These are phyloP conservation scores for Sarcophaga variegata DNA, from an alignment of 2,888 invertebrate species.

Conservation along the genomic window DNA sequence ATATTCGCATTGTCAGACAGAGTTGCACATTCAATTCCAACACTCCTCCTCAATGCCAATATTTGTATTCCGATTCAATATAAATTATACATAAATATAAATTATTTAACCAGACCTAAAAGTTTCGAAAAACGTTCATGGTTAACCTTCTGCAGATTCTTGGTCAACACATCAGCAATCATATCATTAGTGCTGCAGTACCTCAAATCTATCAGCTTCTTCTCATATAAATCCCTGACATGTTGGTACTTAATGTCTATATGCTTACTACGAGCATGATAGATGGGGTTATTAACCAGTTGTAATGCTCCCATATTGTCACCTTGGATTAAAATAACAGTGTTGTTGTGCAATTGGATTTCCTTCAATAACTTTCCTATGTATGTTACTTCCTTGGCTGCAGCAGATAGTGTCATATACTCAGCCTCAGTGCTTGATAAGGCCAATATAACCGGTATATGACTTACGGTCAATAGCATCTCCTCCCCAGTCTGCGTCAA, in stretches of 20 bases:
- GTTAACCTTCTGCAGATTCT: conserved; percentile 7
- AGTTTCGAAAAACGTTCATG: conserved; percentile 8
- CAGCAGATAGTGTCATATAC: conserved; percentile 30
- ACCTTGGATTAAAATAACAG: not conserved
- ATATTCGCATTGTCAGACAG: not conserved
- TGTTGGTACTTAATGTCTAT: not conserved
- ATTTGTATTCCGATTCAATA: not conserved
- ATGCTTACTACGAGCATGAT: conserved; percentile 6
- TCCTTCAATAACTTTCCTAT: not conserved
- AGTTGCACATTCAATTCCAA: not conserved
- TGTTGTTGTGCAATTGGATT: not conserved
- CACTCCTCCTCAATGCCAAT: conserved; percentile 6
- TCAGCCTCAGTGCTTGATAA: conserved; percentile 33
- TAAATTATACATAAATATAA: too few species aligned
- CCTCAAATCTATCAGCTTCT: not conserved
- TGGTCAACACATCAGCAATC: not conserved
- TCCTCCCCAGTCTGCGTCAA: conserved; percentile 15
- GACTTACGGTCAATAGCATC: conserved; percentile 7
- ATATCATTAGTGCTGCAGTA: not conserved
- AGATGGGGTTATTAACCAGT: not conserved
- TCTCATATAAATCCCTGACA: not conserved
- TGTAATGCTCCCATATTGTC: conserved; percentile 1
- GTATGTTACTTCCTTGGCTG: conserved; percentile 53
- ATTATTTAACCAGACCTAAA: not conserved
- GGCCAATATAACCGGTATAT: conserved; percentile 31